phyloP scores from a whole-genome alignment of 2,888 invertebrate genomes.

The Synanthedon andrenaeformis region DNA sequence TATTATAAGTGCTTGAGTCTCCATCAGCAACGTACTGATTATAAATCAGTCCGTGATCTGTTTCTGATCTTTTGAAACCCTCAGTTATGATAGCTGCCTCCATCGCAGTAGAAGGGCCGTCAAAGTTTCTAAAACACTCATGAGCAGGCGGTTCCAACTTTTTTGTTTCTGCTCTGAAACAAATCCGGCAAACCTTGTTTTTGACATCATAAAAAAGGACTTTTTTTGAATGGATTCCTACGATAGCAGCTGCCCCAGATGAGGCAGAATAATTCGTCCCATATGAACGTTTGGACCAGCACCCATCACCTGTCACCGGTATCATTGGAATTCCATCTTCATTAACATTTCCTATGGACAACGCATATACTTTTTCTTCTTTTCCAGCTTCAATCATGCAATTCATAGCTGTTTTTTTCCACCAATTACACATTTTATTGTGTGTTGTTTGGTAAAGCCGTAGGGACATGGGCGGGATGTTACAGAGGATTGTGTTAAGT shows the following conservation, averaged over 20 bases:
- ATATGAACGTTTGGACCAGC: no score
- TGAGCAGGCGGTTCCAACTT: neutral
- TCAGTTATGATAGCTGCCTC: slow-evolving; percentile 6
- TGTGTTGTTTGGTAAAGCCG: no score
- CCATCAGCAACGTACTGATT: slow-evolving; percentile 5
- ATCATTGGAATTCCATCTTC: neutral
- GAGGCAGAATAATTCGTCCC: neutral
- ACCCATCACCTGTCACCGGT: neutral
- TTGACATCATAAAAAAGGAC: no score
- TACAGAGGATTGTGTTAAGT: no score
- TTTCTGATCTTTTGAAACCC: slow-evolving; percentile 5
- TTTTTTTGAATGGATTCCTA: no score
- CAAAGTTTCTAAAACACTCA: neutral
- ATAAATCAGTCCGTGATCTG: slow-evolving; percentile 5
- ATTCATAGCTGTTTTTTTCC: no score
- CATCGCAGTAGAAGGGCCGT: slow-evolving; percentile 2
- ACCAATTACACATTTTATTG: no score
- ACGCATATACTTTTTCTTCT: neutral
- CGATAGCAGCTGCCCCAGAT: no score
- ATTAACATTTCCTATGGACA: neutral
- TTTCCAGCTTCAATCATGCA: no score
- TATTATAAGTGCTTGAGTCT: slow-evolving; percentile 7
- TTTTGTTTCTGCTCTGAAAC: neutral
- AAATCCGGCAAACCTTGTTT: no score
- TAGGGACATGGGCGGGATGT: no score